phyloP scores from a whole-genome alignment of 2,113 vertebrate species.

The Coryphaenoides rupestris region DNA sequence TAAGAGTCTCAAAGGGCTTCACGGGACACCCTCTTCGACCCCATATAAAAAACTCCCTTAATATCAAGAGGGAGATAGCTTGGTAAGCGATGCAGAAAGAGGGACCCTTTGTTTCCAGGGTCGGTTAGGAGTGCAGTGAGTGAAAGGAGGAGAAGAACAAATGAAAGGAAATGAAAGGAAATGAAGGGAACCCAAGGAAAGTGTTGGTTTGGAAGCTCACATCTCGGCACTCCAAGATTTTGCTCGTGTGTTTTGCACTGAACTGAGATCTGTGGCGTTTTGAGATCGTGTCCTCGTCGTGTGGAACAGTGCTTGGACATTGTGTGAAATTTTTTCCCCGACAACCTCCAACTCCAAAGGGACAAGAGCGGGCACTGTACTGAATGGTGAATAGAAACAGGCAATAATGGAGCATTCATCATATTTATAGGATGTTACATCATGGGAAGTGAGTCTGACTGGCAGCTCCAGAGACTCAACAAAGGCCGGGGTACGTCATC shows the following conservation, averaged over 20 bases:
- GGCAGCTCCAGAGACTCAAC: too few relatives aligned
- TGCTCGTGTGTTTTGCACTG: neutral
- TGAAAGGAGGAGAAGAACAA: neutral
- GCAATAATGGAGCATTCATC: too few relatives aligned
- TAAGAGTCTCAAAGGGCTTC: too few relatives aligned
- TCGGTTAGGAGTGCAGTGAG: constrained; percentile 4
- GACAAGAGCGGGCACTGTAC: constrained; percentile 6
- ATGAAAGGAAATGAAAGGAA: neutral
- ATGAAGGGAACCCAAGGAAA: constrained; percentile 20
- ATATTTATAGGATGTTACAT: too few relatives aligned
- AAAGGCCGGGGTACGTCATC: too few relatives aligned
- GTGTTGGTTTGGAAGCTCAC: neutral
- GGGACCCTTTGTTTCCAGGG: constrained; percentile 6
- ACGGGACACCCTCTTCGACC: too few relatives aligned
- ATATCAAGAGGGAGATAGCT: too few relatives aligned
- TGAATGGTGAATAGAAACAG: neutral
- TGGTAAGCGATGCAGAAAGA: too few relatives aligned
- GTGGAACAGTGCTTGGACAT: neutral
- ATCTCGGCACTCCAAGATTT: too few relatives aligned
- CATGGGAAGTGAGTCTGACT: too few relatives aligned
- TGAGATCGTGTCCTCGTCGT: constrained; percentile 2
- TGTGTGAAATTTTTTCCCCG: constrained; percentile 13
- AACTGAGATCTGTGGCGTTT: neutral
- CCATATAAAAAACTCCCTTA: too few relatives aligned
- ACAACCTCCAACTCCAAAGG: constrained; percentile 1